phyloP scores from a whole-genome alignment of 2,797 vertebrate genomes.

The Sternotherus odoratus region DNA sequence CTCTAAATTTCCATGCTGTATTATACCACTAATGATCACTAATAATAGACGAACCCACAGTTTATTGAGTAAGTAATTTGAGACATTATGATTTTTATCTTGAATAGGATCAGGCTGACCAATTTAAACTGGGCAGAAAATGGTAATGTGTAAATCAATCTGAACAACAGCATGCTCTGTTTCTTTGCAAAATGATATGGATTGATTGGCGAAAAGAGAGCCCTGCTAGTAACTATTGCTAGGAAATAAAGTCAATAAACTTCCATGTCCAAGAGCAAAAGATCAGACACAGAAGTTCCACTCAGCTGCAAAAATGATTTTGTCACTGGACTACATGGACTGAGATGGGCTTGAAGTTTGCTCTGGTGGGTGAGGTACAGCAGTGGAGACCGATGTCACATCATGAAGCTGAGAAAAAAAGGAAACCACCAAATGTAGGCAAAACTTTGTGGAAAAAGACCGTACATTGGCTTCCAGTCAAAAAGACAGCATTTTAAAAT shows the following conservation, averaged over 20 bases:
- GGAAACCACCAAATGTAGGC: constrained; percentile 27
- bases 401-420: background rate
- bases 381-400: background rate
- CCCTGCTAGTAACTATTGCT: constrained; percentile 44
- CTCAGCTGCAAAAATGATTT: constrained; percentile 21
- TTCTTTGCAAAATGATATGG: constrained; percentile 76
- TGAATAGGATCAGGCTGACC: constrained; percentile 81
- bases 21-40: constrained; percentile 87
- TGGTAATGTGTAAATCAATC: constrained; percentile 81
- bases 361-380: fast-evolving
- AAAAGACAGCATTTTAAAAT: constrained; percentile 8
- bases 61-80: constrained; percentile 88
- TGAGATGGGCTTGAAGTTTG: background rate
- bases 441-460: constrained; percentile 30
- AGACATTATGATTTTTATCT: constrained; percentile 83
- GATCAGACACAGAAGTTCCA: constrained; percentile 25
- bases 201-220: constrained; percentile 66
- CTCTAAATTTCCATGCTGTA: constrained; percentile 84
- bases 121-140: constrained; percentile 80
- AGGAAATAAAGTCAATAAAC: constrained; percentile 72
- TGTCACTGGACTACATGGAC: background rate
- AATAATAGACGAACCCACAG: constrained; percentile 87
- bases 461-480: background rate
- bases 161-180: constrained; percentile 57
- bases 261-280: constrained; percentile 62